Conservation (phyloP, 2,888 invertebrate genomes). For the Pollenia griseotomentosa region DNA sequence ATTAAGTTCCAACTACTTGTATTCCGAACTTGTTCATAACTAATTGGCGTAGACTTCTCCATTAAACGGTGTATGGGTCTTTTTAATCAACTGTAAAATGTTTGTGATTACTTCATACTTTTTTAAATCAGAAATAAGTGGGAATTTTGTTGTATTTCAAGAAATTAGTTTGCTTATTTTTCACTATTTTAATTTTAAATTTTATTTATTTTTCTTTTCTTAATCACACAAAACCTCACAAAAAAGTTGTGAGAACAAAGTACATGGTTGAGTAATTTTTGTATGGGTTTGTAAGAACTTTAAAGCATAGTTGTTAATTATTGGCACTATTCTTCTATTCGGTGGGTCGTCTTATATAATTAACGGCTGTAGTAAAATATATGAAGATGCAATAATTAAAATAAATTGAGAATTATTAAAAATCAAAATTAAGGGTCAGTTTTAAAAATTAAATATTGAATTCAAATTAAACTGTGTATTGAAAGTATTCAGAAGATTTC, state of each 20-base stretch:
- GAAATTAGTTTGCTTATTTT: constrained; percentile 30
- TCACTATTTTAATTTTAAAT: constrained; percentile 37
- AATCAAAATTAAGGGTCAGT: too few species aligned
- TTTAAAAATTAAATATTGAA: too few species aligned
- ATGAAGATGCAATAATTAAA: neutral
- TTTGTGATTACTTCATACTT: constrained; percentile 2
- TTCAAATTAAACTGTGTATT: too few species aligned
- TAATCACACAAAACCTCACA: constrained; percentile 54
- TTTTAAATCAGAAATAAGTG: constrained; percentile 2
- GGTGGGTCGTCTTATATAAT: neutral
- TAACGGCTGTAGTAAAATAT: neutral
- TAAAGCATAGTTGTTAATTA: constrained; percentile 25
- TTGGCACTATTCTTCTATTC: neutral
- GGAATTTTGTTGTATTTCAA: constrained; percentile 8
- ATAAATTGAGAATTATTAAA: too few species aligned
- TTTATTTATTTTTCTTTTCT: constrained; percentile 53
- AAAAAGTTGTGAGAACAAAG: constrained; percentile 56
- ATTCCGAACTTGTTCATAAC: constrained; percentile 43
- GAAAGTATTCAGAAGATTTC: too few species aligned
- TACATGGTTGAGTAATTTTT: constrained; percentile 18
- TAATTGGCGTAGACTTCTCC: constrained; percentile 49
- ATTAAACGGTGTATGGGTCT: constrained; percentile 36
- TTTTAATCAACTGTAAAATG: neutral
- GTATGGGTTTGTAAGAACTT: constrained; percentile 27
- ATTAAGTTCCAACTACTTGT: constrained; percentile 28